Evolutionary conservation across 1,140 invertebrate species (phyloP), one percentile per base, ranked within the genome.

Genomic region (Drosophila triauraria): DNA sequence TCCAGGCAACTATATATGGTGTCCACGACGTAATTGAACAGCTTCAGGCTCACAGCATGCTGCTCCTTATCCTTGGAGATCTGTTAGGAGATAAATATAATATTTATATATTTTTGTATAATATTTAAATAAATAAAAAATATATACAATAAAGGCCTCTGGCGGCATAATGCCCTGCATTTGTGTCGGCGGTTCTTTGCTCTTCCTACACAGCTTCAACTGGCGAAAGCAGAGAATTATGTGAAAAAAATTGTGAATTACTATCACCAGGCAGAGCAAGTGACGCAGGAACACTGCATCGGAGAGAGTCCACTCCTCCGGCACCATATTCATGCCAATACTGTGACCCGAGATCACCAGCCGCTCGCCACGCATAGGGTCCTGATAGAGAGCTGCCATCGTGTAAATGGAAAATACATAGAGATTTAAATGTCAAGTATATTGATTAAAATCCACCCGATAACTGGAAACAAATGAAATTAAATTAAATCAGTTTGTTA

Each of bases 271-370:
- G 1, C 65, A 72, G 40, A 87, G 71, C 1, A 82, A 4, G 35
- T 88, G 77, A 0, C 83, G 80, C 46, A 87, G 2, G 3, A 80
- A 5, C 9, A 82, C 46, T 0, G 84, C 77, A 75, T 87, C 84
- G 0, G 0, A 2, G 3, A 88, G 20, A 6, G 2, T 48, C 20
- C 0, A 56, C 0, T 15, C 0, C 0, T 70, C 3, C 0, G 83
- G 84, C 13, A 57, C 2, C 23, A 83, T 5, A 0, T 12, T 0
- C 4, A 46, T 5, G 0, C 71, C 64, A 0, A 77, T 80, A 0
- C 57, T 35, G 0, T 35, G 8, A 0, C 51, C 38, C n/a, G 57
- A 32, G 6, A 85, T 54, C 13, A 15, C 13, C 1, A 81, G 35
- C 0, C 13, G 44, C 17, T 65, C 59, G 3, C 60, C 46, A 2